Base-by-base conservation (phyloP, 1,140 invertebrate genomes). In the Zaprionus davidi region DNA sequence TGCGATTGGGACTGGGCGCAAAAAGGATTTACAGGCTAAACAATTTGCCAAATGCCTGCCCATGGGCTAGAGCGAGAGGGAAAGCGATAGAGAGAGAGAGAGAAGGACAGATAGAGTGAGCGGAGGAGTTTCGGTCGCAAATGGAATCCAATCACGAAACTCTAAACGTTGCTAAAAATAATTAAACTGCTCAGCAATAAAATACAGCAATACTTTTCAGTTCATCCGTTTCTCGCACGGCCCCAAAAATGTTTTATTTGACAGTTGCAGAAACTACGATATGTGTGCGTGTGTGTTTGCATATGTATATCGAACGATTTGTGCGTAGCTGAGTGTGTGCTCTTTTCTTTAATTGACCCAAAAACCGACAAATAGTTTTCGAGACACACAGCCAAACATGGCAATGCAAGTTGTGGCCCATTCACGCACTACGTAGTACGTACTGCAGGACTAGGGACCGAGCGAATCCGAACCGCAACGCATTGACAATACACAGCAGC, bases 401-500 rank as follows among this genome's bases (percentile, higher is more conserved):
- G 13, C 46, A 58, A 49, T 76, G 60, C 73, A 71, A 65, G 65
- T 76, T 64, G 38, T 59, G 41, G 53, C 24, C 60, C 24, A 41
- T 28, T 28, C 22, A 53, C 24, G 46, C 46, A 24, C 20, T 12
- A 2, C 20, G 20, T 24, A 51, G 20, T 24, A 7, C 46, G 20
- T 5, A 24, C 46, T 38, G n/a, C 46, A 11, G 11, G 11, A 11
- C 20, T 9, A 11, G 31, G 31, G 31, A 34, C 46, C 20, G 6
- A 46, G n/a, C n/a, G 41, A 22, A 51, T 24, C 46, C 20, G 20
- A 51, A 51, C 20, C 46, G 17, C 46, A 51, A 51, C 46, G 20
- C 58, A 62, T 70, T 81, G 78, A 76, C 78, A 88, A 79, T 82
- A 62, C 76, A 82, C 60, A 76, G 72, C 74, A 70, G 71, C 71